Evolutionary conservation across 2,888 invertebrate genomes (phyloP).

Genomic region (Erebia epiphron): DNA sequence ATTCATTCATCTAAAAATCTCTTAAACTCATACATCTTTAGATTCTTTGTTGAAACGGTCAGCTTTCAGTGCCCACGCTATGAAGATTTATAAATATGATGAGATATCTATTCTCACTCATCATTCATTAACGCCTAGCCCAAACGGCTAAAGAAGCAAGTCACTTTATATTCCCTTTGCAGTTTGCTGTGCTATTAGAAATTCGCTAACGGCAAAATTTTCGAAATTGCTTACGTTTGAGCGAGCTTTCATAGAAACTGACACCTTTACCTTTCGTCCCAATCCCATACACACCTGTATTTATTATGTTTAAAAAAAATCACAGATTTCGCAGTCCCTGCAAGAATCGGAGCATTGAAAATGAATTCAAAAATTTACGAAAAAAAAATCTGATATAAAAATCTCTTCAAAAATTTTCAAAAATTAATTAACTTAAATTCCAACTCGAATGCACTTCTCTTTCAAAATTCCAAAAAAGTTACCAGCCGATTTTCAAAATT

Average conservation of each 20-base stretch:
- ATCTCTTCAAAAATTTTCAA: too few species aligned
- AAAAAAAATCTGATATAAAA: too few species aligned
- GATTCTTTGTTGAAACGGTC: not conserved
- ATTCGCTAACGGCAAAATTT: constrained; percentile 8
- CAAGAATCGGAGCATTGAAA: too few species aligned
- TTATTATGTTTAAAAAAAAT: too few species aligned
- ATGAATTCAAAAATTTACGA: too few species aligned
- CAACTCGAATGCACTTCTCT: too few species aligned
- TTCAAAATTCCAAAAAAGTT: too few species aligned
- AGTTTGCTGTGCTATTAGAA: constrained; percentile 7
- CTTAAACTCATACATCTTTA: too few species aligned
- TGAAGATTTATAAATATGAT: not conserved
- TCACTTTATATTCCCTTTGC: constrained; percentile 15
- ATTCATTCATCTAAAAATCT: too few species aligned
- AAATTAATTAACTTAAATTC: too few species aligned
- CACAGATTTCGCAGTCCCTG: too few species aligned
- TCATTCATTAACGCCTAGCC: not conserved
- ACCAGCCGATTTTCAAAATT: too few species aligned
- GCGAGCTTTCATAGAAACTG: not conserved
- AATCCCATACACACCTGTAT: not conserved
- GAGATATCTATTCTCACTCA: not conserved
- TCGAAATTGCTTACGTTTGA: not conserved
- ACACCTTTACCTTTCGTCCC: not conserved
- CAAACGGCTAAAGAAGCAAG: not conserved
- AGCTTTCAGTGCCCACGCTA: not conserved